A percentile compares a stretch with the other conserved stretches of the same genome.
Conservation (phyloP, 2,797 vertebrate species). For the Anisognathus igniventris region DNA sequence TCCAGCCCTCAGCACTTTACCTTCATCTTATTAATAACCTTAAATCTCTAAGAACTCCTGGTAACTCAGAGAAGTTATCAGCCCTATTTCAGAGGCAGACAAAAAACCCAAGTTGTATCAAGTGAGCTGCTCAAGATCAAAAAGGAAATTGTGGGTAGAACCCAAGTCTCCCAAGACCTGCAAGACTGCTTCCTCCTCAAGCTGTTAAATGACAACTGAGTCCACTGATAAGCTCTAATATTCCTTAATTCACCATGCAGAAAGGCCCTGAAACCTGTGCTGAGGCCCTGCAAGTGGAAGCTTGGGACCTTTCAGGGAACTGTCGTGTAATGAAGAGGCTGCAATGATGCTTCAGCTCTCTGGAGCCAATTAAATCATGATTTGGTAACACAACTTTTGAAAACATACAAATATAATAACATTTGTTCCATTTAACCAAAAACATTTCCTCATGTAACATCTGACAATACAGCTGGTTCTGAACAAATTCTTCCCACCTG, state of each 20-base stretch:
- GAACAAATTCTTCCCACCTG: not conserved
- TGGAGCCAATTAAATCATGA: not conserved
- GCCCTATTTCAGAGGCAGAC: not conserved
- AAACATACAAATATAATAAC: not conserved
- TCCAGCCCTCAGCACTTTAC: not conserved
- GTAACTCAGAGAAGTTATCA: not conserved
- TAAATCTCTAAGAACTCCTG: not conserved
- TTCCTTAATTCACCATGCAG: not conserved
- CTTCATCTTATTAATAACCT: not conserved
- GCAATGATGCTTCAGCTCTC: not conserved
- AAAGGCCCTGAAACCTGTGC: not conserved
- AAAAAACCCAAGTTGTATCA: not conserved
- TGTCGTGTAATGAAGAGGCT: not conserved
- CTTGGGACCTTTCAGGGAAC: not conserved
- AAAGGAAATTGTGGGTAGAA: not conserved
- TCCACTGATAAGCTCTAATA: not conserved
- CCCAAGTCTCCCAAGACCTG: not conserved
- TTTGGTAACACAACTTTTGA: not conserved
- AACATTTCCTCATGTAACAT: not conserved
- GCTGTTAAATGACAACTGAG: not conserved
- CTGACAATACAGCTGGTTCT: not conserved
- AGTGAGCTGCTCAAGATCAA: not conserved
- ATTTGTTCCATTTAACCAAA: not conserved
- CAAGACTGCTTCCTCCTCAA: not conserved
- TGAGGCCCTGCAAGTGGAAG: not conserved